These are phyloP conservation scores for Theretra japonica DNA, from an alignment of 2,888 invertebrate genomes.

Conservation along the genomic window DNA sequence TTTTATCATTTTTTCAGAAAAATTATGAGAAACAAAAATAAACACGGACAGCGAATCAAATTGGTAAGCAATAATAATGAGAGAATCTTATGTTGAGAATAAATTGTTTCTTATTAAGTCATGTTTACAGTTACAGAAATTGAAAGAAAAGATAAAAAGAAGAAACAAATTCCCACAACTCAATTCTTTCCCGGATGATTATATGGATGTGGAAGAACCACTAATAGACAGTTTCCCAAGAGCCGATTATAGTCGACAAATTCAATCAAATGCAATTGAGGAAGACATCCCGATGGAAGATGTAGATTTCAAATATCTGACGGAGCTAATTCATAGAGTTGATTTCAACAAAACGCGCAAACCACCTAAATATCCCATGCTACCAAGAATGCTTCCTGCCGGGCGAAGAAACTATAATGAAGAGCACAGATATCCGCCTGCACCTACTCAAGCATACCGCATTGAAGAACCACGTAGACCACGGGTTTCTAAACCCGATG, in stretches of 20 bases:
- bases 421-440: constrained; percentile 30
- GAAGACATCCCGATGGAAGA: constrained; percentile 46
- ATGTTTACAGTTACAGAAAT: constrained; percentile 48
- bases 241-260: constrained; percentile 23
- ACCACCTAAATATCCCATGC: constrained; percentile 17
- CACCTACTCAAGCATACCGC: constrained; percentile 26
- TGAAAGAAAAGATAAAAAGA: constrained; percentile 49
- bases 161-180: constrained; percentile 39
- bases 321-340: constrained; percentile 70
- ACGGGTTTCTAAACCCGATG: constrained; percentile 50
- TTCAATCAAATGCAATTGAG: constrained; percentile 34
- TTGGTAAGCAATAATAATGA: constrained; percentile 12
- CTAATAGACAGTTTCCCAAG: constrained; percentile 40
- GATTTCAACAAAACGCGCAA: constrained; percentile 52
- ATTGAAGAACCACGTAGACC: constrained; percentile 29
- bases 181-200: not conserved
- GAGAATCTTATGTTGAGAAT: not conserved
- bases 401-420: constrained; percentile 44
- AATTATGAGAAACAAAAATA: constrained; percentile 16
- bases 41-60: constrained; percentile 22
- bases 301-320: constrained; percentile 72
- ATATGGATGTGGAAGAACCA: constrained; percentile 33
- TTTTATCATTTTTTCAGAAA: constrained; percentile 6
- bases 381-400: constrained; percentile 32
- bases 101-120: too few relatives aligned